Conservation (phyloP, 2,113 vertebrate genomes). For the Cavia porcellus region DNA sequence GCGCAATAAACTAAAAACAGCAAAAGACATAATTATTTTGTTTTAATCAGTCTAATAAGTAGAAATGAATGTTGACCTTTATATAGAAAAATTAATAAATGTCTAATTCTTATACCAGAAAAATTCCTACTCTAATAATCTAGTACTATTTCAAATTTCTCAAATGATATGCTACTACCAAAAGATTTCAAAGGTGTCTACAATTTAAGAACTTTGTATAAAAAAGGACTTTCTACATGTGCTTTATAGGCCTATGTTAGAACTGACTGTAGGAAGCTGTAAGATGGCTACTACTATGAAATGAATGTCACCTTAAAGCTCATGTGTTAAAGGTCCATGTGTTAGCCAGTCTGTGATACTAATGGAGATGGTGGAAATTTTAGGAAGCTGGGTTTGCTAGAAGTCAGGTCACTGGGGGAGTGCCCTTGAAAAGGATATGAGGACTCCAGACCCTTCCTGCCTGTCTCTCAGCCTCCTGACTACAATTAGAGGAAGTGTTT, state of each 20-base stretch:
- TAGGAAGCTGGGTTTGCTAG: background rate
- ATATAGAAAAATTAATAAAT: constrained; percentile 52
- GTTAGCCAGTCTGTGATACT: background rate
- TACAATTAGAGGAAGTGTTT: background rate
- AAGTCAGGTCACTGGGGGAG: background rate
- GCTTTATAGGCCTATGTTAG: background rate
- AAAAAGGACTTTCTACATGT: background rate
- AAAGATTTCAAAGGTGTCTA: constrained; percentile 14
- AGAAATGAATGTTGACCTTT: constrained; percentile 25
- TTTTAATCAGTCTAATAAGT: constrained; percentile 12
- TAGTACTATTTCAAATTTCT: constrained; percentile 39
- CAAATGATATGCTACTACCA: constrained; percentile 4
- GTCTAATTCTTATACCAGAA: constrained; percentile 17
- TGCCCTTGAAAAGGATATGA: background rate
- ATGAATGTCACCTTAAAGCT: background rate
- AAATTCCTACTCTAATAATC: constrained; percentile 39
- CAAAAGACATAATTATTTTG: background rate
- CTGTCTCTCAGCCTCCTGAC: background rate
- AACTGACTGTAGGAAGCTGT: background rate
- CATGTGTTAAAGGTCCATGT: background rate
- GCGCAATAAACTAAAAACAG: constrained; percentile 30
- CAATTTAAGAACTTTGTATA: background rate
- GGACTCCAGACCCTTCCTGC: background rate
- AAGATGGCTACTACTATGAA: background rate
- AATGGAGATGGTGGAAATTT: background rate